These are phyloP conservation scores for Mus caroli DNA, from an alignment of 2,797 vertebrate genomes.

Conservation along the genomic window DNA sequence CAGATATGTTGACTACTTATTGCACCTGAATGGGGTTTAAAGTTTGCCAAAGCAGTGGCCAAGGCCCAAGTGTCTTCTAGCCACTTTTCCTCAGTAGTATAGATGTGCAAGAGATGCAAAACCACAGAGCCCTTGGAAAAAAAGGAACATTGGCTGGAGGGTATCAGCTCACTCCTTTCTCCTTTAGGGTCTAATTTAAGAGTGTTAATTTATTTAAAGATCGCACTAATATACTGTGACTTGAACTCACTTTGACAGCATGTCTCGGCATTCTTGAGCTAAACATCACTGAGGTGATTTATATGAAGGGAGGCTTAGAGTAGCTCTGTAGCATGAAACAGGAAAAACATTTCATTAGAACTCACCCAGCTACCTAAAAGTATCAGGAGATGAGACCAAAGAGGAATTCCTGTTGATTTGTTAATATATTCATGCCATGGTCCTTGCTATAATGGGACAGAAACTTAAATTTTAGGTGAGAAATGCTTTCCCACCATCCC, in stretches of 20 bases:
- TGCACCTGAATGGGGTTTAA: neutral
- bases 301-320: slow-evolving; percentile 24
- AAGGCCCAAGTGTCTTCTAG: neutral
- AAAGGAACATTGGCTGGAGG: neutral
- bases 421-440: slow-evolving; percentile 43
- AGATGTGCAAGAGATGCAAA: slow-evolving; percentile 25
- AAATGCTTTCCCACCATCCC: neutral
- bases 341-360: slow-evolving; percentile 54
- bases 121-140: neutral
- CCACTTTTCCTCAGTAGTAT: neutral
- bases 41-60: neutral
- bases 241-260: slow-evolving; percentile 12
- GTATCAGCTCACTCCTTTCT: neutral
- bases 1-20: neutral
- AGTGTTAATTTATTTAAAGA: slow-evolving; percentile 1
- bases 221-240: neutral
- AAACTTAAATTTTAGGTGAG: slow-evolving; percentile 71
- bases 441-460: slow-evolving; percentile 70
- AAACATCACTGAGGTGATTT: neutral
- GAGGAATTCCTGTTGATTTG: slow-evolving; percentile 73
- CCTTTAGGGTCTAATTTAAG: neutral
- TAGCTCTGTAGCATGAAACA: slow-evolving; percentile 73
- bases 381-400: slow-evolving; percentile 56
- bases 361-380: slow-evolving; percentile 70
- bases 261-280: neutral